Base-by-base conservation (phyloP, 1,140 invertebrate genomes). In the Polyergus mexicanus region DNA sequence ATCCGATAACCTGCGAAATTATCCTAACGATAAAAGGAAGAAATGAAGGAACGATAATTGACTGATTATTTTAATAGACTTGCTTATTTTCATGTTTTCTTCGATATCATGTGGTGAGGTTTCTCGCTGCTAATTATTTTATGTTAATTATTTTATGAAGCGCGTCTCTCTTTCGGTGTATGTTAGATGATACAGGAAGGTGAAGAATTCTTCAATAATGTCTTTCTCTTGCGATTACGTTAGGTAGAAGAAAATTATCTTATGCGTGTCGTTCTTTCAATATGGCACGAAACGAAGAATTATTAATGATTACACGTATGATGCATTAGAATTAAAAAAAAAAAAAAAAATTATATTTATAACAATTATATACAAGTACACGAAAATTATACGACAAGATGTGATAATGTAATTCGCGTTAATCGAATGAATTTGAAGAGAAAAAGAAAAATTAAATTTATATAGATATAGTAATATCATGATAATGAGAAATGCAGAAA, bases 41-140 rank as follows among this genome's bases (percentile, higher is more conserved):
- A 54, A 56, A 72, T 69, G 41, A 88, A 84, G 90, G 76, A 88
- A 85, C 68, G 54, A 83, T 74, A 83, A 72, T 81, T n/a, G 51
- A 44, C 19, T 74, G 38, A 0, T 28, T 28, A 28, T 28, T 28
- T 28, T 28, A 28, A 28, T 28, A 28, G 25, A 28, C 25, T 22
- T 69, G 66, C 32, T 81, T 83, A 81, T 60, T 83, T 72, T 83
- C 38, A 83, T 74, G 68, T 83, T 74, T 62, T 38, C 38, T 35
- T 83, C 28, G 41, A 19, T 44, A 60, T 74, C 28, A 54, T n/a
- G 28, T 44, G 38, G 68, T 13, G 5, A 80, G 74, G 78, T 47
- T 16, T 25, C 22, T 74, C 56, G 28, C 32, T 80, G 65, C 16
- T 47, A n/a, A n/a, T 5, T n/a, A 60, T 72, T 83, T 25, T 62